Conservation (phyloP, 2,113 vertebrate species). For the Notothenia coriiceps region DNA sequence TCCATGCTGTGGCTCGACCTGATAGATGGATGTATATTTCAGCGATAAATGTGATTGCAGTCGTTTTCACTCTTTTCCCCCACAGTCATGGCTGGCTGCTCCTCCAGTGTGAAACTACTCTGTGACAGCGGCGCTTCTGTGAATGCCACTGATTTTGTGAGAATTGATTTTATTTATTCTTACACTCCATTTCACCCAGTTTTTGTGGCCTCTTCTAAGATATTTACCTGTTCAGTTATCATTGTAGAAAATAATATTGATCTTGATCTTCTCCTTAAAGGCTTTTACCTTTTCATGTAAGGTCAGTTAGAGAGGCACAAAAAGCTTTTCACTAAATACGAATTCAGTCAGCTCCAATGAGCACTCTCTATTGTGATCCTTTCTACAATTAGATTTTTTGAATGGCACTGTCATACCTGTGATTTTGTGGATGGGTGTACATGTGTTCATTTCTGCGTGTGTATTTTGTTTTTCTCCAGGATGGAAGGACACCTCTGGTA, state of each 20-base stretch:
- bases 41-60: slow-evolving; percentile 20
- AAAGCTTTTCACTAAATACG: background rate
- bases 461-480: slow-evolving; percentile 79
- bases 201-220: background rate
- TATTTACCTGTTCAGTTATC: background rate
- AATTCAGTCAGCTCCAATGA: background rate
- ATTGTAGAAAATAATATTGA: background rate
- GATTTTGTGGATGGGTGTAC: background rate
- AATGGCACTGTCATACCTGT: background rate
- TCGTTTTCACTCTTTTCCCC: background rate
- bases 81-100: slow-evolving; percentile 94
- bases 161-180: slow-evolving; percentile 52
- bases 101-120: slow-evolving; percentile 93
- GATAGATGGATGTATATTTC: background rate
- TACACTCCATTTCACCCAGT: slow-evolving; percentile 28
- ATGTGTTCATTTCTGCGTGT: background rate
- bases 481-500: slow-evolving; percentile 93
- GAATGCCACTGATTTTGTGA: slow-evolving; percentile 92
- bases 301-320: background rate
- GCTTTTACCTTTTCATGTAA: background rate
- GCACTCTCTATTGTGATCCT: background rate
- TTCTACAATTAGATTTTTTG: background rate
- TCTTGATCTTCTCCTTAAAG: background rate
- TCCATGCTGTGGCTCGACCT: background rate
- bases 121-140: slow-evolving; percentile 93